phyloP scores from a whole-genome alignment of 2,113 vertebrate species.

The Cottus gobio region DNA sequence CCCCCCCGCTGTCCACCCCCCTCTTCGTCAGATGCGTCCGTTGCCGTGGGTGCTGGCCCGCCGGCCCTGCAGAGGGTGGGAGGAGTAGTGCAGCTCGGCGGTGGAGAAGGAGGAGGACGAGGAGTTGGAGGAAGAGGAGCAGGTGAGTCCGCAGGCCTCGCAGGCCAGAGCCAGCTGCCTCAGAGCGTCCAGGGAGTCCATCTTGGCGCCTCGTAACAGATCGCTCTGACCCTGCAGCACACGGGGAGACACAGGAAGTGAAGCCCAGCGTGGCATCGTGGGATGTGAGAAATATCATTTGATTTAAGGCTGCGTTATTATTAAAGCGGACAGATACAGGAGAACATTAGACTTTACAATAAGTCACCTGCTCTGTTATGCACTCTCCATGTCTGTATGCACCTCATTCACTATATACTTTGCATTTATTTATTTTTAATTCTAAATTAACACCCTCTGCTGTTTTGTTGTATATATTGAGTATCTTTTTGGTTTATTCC shows the following conservation, averaged over 20 bases:
- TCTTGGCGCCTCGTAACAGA: conserved; percentile 92
- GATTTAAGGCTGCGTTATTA: too few relatives aligned
- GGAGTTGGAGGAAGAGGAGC: conserved; percentile 59
- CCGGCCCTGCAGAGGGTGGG: conserved; percentile 64
- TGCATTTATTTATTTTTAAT: too few relatives aligned
- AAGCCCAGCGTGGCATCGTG: background rate
- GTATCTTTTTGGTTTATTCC: too few relatives aligned
- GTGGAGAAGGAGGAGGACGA: conserved; percentile 65
- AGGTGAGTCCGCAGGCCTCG: conserved; percentile 89
- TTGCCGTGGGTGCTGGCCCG: conserved; percentile 81
- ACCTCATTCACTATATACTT: too few relatives aligned
- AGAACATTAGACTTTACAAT: too few relatives aligned
- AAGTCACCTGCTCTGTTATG: too few relatives aligned
- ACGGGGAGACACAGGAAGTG: conserved; percentile 41
- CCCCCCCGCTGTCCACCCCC: background rate
- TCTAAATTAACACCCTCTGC: too few relatives aligned
- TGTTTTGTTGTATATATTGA: too few relatives aligned
- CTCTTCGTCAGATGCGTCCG: conserved; percentile 78
- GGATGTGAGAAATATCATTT: background rate
- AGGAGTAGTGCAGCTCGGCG: conserved; percentile 76
- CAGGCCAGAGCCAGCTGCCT: conserved; percentile 95
- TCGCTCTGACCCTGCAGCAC: conserved; percentile 92
- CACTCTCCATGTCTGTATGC: too few relatives aligned
- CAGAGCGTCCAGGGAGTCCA: conserved; percentile 92
- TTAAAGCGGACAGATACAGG: too few relatives aligned